Base-by-base conservation (phyloP, 1,140 invertebrate genomes). In the Cataglyphis hispanica region DNA sequence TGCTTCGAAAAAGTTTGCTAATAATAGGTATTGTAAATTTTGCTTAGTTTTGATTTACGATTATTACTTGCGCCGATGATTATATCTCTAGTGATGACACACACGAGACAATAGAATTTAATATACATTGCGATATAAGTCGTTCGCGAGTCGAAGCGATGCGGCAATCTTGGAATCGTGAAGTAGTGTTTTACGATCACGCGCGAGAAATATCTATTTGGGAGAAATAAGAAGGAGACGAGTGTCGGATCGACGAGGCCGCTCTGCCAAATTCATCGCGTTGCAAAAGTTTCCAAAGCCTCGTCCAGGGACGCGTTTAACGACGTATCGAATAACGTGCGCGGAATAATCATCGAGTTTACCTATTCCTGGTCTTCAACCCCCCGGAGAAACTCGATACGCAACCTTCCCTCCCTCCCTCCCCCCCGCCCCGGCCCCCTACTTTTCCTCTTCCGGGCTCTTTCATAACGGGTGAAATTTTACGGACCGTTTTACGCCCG, bases 401-500 rank as follows among this genome's bases (percentile, higher is more conserved):
- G 22, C 46, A 31, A 16, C 31, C n/a, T n/a, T 7, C 31, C 64
- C 10, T 1, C 31, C 31, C 34, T 37, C 16, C 19, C 2, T 1
- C 0, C 11, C 31, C 11, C 13, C 19, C 61, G 1, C 61, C 19
- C 7, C 5, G 1, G 1, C 40, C 34, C 34, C 3, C 7, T 37
- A 0, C 10, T 10, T 11, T 10, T 31, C 31, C 31, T 31, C 7
- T 11, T 13, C 43, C 13, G 13, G 13, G 16, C 84, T 86, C 72
- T 76, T 34, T 81, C 75, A 84, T 89, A 91, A 91, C 87, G 81
- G 87, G 70, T 69, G 72, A 88, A 91, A 90, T 91, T 91, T 90
- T 86, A 90, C 89, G 85, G 76, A 61, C 60, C 89, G 90, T 90
- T 90, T 89, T 88, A 91, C 87, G 80, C 64, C 61, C 86, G 87